Evolutionary conservation across 2,797 vertebrate species (phyloP).

Genomic region (Menidia menidia): DNA sequence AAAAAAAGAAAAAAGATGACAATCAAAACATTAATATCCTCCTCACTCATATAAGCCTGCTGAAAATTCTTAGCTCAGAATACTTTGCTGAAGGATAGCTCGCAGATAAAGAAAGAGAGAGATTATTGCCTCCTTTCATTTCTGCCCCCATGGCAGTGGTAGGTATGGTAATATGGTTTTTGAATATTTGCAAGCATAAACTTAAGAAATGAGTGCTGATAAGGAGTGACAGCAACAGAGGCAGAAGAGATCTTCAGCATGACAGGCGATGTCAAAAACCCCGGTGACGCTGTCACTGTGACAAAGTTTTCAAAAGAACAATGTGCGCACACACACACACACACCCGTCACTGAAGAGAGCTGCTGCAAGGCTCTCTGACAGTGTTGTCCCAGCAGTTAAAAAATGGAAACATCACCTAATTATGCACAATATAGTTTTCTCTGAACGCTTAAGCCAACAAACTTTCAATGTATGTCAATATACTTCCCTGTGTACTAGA

Average conservation of each 20-base stretch:
- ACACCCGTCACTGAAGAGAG: constrained; percentile 77
- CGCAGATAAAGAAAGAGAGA: constrained; percentile 83
- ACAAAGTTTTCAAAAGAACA: constrained; percentile 87
- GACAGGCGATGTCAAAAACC: constrained; percentile 86
- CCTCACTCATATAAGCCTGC: constrained; percentile 80
- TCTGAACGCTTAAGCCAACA: constrained; percentile 69
- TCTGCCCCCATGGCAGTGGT: constrained; percentile 77
- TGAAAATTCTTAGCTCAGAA: constrained; percentile 79
- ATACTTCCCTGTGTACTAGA: constrained; percentile 42
- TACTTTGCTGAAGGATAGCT: constrained; percentile 86
- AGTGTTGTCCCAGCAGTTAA: constrained; percentile 79
- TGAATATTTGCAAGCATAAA: constrained; percentile 85
- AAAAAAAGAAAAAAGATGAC: constrained; percentile 81
- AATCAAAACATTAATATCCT: constrained; percentile 88
- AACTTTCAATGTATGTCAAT: constrained; percentile 80
- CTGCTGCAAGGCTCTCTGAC: constrained; percentile 75
- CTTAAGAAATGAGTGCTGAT: constrained; percentile 86
- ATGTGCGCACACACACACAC: constrained; percentile 69
- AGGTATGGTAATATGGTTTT: constrained; percentile 84
- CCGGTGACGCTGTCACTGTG: constrained; percentile 84
- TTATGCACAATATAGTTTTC: constrained; percentile 71
- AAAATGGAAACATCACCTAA: constrained; percentile 77
- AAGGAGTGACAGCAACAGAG: constrained; percentile 86
- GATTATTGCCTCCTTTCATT: constrained; percentile 86
- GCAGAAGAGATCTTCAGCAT: constrained; percentile 83